These are phyloP conservation scores for Tridacna crocea DNA, from an alignment of 2,888 invertebrate genomes.

Conservation along the genomic window DNA sequence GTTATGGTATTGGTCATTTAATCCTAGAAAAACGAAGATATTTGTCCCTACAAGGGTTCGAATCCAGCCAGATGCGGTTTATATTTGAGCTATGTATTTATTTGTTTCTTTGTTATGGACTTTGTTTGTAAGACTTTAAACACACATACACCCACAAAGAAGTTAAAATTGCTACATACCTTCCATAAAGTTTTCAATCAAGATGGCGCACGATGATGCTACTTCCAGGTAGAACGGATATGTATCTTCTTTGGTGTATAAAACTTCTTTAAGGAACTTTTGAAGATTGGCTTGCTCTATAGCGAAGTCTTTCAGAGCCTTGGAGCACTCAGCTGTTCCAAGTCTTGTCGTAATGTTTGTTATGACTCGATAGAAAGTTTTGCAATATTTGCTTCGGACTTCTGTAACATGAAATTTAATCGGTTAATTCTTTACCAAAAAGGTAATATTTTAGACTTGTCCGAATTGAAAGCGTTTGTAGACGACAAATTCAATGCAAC, in stretches of 20 bases:
- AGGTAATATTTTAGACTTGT: no score
- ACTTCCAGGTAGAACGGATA: background rate
- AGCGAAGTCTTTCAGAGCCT: conserved; percentile 41
- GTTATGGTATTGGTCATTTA: no score
- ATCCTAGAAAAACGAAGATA: no score
- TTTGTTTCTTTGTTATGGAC: no score
- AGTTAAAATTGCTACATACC: background rate
- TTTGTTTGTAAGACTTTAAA: no score
- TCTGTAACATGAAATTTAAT: conserved; percentile 32
- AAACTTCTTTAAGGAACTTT: conserved; percentile 47
- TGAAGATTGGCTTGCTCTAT: conserved; percentile 52
- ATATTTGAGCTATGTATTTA: no score
- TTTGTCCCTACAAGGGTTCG: no score
- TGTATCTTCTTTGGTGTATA: background rate
- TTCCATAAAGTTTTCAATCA: conserved; percentile 7
- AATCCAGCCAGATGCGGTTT: no score
- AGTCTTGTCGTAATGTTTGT: conserved; percentile 31
- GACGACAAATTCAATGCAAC: no score
- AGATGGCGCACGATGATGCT: background rate
- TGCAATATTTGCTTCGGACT: conserved; percentile 44
- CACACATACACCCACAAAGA: no score
- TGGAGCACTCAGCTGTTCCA: conserved; percentile 34
- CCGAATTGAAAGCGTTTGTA: no score
- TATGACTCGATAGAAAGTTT: conserved; percentile 47
- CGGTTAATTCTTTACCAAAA: no score